phyloP scores from a whole-genome alignment of 2,113 vertebrate genomes.

The Aptenodytes patagonicus region DNA sequence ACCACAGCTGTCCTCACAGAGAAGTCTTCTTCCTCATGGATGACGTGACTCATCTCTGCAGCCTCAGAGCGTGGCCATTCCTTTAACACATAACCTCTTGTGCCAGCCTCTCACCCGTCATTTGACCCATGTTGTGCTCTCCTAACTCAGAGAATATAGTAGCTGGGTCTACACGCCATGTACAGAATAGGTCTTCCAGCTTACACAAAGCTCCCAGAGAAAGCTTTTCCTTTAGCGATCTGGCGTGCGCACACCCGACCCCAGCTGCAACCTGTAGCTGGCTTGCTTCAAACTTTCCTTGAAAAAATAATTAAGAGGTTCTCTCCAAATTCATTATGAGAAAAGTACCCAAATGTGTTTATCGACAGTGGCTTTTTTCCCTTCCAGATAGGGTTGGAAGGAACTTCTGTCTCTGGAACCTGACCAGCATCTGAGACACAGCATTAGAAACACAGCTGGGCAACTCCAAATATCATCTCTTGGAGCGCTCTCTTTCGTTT shows the following conservation, averaged over 20 bases:
- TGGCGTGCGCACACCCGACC: background rate
- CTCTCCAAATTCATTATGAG: background rate
- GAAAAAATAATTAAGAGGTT: background rate
- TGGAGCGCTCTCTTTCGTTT: background rate
- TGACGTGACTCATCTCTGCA: background rate
- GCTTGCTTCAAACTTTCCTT: background rate
- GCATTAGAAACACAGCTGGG: background rate
- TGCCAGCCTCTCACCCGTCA: background rate
- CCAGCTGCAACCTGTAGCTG: background rate
- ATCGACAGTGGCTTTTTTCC: background rate
- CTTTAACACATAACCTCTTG: background rate
- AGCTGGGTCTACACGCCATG: background rate
- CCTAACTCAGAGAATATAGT: background rate
- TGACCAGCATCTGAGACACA: background rate
- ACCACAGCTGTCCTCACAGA: background rate
- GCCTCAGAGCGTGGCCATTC: background rate
- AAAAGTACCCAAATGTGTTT: background rate
- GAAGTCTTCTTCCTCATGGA: rapidly evolving
- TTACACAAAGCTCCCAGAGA: background rate
- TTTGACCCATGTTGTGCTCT: background rate
- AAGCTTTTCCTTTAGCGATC: background rate
- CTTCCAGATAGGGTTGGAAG: background rate
- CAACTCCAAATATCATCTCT: background rate
- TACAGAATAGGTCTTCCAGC: background rate
- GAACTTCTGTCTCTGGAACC: background rate